Base-by-base conservation (phyloP, 2,888 invertebrate species). In the Unio pictorum region DNA sequence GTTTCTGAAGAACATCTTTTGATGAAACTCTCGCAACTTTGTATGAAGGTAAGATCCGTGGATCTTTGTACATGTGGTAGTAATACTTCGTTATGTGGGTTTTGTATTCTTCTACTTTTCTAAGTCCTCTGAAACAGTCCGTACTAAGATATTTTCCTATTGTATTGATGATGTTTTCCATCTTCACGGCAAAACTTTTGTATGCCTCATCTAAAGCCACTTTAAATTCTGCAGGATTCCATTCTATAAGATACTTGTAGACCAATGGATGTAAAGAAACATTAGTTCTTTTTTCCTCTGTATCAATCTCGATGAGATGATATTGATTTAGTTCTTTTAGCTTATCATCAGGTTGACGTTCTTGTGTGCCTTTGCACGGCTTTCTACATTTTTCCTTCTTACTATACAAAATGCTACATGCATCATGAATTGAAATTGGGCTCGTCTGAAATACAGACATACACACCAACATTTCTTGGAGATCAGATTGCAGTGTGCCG, bases 201-300 rank as follows among this genome's bases (percentile, higher is more conserved):
- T 61, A 45, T 17, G 77, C 74, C 55, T 60, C 30, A 23, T 45
- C 45, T 28, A 66, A 67, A 23, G 57, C 55, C 8, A 45, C 30
- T 23, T 61, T 5, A 5, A 74, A 30, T n/a, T 6, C 34, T 15
- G 61, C 55, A n/a, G 61, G 68, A 34, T 67, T 73, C 68, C 68
- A 64, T 67, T 77, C 77, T 3, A 68, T 57, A 26, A 75, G 17
- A 58, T 68, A 77, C 3, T 70, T 64, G 59, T 66, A 72, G 1
- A 75, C 77, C n/a, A 77, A 57, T 15, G 77, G 75, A 55, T 77
- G 77, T 4, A 77, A 68, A 26, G 69, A 45, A 69, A 63, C 65
- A 73, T 6, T 55, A 28, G 18, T 61, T 34, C 55, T 68, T 68
- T 20, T 58, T 26, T 26, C 4, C 26, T 56, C 55, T 58, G 55